Base-by-base conservation (phyloP, 2,888 invertebrate genomes). In the Megalurothrips usitatus region DNA sequence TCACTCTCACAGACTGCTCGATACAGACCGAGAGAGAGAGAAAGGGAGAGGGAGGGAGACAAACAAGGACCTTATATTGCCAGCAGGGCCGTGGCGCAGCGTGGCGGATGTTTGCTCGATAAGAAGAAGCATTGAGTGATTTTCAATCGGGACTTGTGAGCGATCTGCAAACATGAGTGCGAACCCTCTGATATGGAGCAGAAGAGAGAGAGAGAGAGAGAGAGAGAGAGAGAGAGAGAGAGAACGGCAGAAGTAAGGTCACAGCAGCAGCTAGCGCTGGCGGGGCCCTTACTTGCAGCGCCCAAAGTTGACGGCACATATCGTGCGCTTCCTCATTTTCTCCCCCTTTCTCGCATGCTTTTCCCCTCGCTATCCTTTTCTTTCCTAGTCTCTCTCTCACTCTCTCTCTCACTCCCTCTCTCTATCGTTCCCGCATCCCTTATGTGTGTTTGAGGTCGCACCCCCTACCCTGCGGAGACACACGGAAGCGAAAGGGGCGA, bases 121-220 rank as follows among this genome's bases (percentile, higher is more conserved):
- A 75, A 75, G 68, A 75, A 26, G 68, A 58, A 58, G 68, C 68
- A 75, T 26, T 75, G 68, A 75, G 68, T 75, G 68, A 75, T 75
- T 75, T 75, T 75, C 68, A 75, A 75, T 75, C 68, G 68, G 68
- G 68, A 75, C 68, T 23, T 75, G 68, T 75, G 68, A 75, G 68
- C 68, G 68, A 75, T 75, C 68, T 75, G 68, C 68, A 75, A 75
- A 75, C 68, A 75, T 58, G 58, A 17, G n/a, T n/a, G 58, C 58
- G 14, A 58, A 17, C 58, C 58, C 34, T 43, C 34, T 43, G 34
- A 43, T 43, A 43, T 43, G 34, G 34, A 43, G 34, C 34, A 43
- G 34, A 6, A 43, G 34, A 2, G 34, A 43, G 34, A 2, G 34
- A 43, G 34, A 2, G 6, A 43, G 34, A 43, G 34, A 43, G 34